phyloP scores from a whole-genome alignment of 2,113 vertebrate species.

The Mesitornis unicolor region DNA sequence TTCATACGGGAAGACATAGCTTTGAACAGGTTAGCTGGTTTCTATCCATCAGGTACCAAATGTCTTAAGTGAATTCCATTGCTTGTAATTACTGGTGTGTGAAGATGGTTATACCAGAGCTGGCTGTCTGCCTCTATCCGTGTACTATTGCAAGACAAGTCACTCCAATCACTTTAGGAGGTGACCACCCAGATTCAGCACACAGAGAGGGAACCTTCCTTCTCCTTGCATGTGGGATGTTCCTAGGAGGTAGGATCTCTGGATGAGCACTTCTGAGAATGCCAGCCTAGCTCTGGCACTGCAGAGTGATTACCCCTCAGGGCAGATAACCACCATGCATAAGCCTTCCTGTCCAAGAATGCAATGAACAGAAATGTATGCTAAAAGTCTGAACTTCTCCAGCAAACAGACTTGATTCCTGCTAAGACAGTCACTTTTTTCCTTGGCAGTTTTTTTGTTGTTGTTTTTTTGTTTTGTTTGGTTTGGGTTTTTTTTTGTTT shows the following conservation, averaged over 20 bases:
- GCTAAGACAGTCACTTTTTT: neutral
- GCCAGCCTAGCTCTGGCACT: neutral
- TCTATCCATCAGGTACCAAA: neutral
- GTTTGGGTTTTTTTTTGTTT: neutral
- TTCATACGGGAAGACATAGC: neutral
- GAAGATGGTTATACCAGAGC: neutral
- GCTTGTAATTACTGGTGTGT: neutral
- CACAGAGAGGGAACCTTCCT: neutral
- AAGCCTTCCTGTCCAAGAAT: neutral
- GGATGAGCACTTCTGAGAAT: neutral
- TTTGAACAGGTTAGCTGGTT: neutral
- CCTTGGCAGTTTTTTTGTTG: too few species aligned
- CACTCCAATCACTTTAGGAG: neutral
- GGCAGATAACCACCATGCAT: accelerated
- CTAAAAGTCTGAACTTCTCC: neutral
- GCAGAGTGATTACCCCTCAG: accelerated
- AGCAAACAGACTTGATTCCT: neutral
- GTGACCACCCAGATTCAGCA: neutral
- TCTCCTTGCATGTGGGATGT: neutral
- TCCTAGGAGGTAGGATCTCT: neutral
- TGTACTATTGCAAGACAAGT: accelerated
- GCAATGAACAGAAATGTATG: neutral
- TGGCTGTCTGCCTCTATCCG: neutral
- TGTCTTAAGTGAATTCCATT: neutral
- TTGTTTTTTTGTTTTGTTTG: too few species aligned